Base-by-base conservation (phyloP, 2,888 invertebrate genomes). In the Meteorus colon region DNA sequence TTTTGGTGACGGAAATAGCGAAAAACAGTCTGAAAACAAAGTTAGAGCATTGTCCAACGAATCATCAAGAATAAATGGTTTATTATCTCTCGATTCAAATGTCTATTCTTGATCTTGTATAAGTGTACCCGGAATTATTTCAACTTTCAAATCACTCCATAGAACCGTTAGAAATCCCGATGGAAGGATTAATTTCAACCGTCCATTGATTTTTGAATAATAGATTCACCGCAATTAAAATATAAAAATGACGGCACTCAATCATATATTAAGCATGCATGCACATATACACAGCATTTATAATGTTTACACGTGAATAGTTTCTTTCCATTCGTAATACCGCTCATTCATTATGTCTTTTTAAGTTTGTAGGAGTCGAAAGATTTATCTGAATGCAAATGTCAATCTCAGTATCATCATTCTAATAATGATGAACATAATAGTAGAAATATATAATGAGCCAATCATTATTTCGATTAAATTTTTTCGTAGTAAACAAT, bases 1-100 rank as follows among this genome's bases (percentile, higher is more conserved):
- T 60, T 78, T 69, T 72, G 76, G 75, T 55, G 75, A 77, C 78
- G 55, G 74, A 81, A 78, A 78, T 81, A 81, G 73, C 76, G 72
- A 78, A 63, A 71, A 63, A 63, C 41, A 16, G 55, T 48, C 31
- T 67, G 62, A 62, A 29, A 4, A n/a, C 48, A 14, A 14, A 31
- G 24, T 14, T 24, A 48, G 45, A 16, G 29, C 12, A 59, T 29
- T 31, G 16, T 60, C 19, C 27, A 34, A 41, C 24, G 27, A 60
- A 59, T 70, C 31, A 59, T 37, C 24, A 14, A n/a, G 10, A 48
- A 48, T 48, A 48, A 48, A 37, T 59, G 12, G 12, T 69, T 29
- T 48, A 14, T 34, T 41, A 41, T 66, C 41, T 51, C 45, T 24
- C 14, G 27, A 37, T 41, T 68, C 24, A 27, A 8, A 69, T 16